Evolutionary conservation across 2,888 invertebrate genomes (phyloP).

Genomic region (Platycheirus rosarum): DNA sequence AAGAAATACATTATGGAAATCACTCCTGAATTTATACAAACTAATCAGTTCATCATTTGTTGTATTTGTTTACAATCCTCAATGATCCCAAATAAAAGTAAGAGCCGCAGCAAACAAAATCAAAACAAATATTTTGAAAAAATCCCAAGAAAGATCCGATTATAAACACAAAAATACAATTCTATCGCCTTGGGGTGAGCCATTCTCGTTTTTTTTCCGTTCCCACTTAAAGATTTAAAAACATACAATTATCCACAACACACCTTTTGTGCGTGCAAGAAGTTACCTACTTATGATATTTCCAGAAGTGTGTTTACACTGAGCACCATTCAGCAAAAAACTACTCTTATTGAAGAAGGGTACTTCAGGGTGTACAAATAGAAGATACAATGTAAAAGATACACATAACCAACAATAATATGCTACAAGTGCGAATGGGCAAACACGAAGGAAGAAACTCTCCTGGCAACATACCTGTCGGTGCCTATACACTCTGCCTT

Average conservation of each 20-base stretch:
- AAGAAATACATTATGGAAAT: background rate
- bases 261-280: slow-evolving; percentile 23
- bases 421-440: slow-evolving; percentile 54
- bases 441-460: slow-evolving; percentile 24
- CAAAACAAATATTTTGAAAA: background rate
- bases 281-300: slow-evolving; percentile 23
- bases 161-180: slow-evolving; percentile 23
- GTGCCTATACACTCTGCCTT: background rate
- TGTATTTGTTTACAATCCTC: slow-evolving; percentile 8
- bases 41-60: background rate
- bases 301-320: slow-evolving; percentile 39
- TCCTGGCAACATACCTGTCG: background rate
- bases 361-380: slow-evolving; percentile 59
- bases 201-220: slow-evolving; percentile 5
- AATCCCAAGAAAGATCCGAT: slow-evolving; percentile 3
- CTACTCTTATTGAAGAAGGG: slow-evolving; percentile 49
- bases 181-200: slow-evolving; percentile 9
- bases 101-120: no score
- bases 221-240: slow-evolving; percentile 11
- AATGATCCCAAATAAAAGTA: slow-evolving; percentile 4
- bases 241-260: slow-evolving; percentile 1
- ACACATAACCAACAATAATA: slow-evolving; percentile 38
- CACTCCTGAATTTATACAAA: slow-evolving; percentile 3
- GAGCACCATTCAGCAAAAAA: slow-evolving; percentile 18
- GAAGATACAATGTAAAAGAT: slow-evolving; percentile 53